Base-by-base conservation (phyloP, 2,888 invertebrate species). In the Euclidia mi region DNA sequence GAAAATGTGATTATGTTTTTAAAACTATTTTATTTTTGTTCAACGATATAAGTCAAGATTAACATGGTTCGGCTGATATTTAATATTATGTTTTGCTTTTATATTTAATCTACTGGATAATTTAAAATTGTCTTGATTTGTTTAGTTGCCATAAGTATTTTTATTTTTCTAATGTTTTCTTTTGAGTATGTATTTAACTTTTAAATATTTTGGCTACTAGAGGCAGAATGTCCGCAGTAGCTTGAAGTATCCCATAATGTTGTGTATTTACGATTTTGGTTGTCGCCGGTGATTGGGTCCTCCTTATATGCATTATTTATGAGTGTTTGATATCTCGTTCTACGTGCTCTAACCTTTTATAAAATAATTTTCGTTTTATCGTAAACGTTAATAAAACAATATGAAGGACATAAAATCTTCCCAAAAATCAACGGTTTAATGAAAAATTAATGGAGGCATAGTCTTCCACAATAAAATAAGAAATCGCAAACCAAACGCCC, bases 271-370 rank as follows among this genome's bases (percentile, higher is more conserved):
- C 55, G 61, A 64, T 55, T 74, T 71, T 44, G 60, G 56, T 48
- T 66, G 64, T 52, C 47, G 46, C 15, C 32, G 37, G 56, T 61
- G 63, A 65, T 67, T 49, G 47, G 57, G 46, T 57, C 50, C 46
- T 64, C 44, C 42, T 49, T 52, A 56, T 37, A 57, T 56, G 43
- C 34, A 51, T 63, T 74, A 66, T 70, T 70, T 66, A 70, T 61
- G 50, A 62, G 49, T 48, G 42, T 42, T 40, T 43, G 34, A 45
- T 53, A 46, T 62, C 49, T 50, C 20, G 3, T 49, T 52, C 35
- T 29, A 29, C 31, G 50, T 25, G 20, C 31, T 29, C 29, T 32
- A 50, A 55, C 61, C 38, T 52, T 61, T 45, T 60, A 25, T 31
- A 28, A 28, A 53, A 29, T 15, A 38, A 15, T 35, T 10, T 44